Conservation (phyloP, 2,888 invertebrate species). For the Pegoplata infirma region DNA sequence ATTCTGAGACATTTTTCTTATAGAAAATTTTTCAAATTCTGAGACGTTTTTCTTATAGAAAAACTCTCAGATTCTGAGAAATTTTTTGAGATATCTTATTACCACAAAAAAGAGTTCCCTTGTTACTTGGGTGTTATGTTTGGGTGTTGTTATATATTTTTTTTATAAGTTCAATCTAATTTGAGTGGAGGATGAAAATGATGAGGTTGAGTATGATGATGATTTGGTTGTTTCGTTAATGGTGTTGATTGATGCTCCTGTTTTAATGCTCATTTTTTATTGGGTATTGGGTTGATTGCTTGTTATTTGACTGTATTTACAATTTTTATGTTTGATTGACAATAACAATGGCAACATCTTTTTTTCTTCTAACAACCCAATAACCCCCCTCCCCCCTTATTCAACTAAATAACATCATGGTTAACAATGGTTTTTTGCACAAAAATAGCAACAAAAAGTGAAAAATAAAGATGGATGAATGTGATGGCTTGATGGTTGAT, state of each 20-base stretch:
- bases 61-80: no score
- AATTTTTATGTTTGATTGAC: not conserved
- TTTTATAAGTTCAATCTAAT: no score
- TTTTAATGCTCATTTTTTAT: not conserved
- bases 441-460: not conserved
- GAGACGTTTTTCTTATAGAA: no score
- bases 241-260: not conserved
- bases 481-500: not conserved
- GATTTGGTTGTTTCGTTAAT: not conserved
- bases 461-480: constrained; percentile 50
- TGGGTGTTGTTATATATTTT: no score
- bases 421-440: not conserved
- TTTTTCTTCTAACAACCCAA: not conserved
- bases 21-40: no score
- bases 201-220: no score
- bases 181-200: no score
- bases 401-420: constrained; percentile 2
- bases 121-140: no score
- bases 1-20: no score
- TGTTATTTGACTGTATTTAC: not conserved
- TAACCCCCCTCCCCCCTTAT: no score
- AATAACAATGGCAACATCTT: not conserved
- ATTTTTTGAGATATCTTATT: no score
- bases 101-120: no score
- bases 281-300: not conserved